Conservation (phyloP, 2,113 vertebrate species). For the Carettochelys insculpta region DNA sequence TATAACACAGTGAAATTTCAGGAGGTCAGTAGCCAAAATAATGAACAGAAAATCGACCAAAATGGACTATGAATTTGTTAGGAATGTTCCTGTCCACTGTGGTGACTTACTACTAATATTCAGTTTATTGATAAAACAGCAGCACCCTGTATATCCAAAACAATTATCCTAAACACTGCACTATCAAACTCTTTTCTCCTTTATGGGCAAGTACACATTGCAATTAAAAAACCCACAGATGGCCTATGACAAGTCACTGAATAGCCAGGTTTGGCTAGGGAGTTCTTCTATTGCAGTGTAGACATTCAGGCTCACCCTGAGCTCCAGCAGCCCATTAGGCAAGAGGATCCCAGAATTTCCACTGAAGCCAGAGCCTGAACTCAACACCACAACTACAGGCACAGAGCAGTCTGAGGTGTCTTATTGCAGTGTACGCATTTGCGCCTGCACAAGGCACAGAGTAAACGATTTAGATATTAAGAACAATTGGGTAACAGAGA, state of each 20-base stretch:
- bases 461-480: background rate
- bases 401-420: background rate
- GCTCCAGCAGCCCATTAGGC: background rate
- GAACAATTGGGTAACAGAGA: background rate
- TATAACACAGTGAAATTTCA: no score
- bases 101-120: background rate
- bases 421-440: background rate
- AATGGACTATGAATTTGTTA: no score
- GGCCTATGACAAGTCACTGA: background rate
- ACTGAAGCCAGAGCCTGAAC: background rate
- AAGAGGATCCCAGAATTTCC: background rate
- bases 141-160: background rate
- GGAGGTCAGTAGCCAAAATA: no score
- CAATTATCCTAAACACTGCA: background rate
- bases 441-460: no score
- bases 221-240: background rate
- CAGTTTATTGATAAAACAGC: background rate
- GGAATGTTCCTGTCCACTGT: fast-evolving
- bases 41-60: no score
- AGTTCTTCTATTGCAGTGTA: background rate
- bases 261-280: background rate
- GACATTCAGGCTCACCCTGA: background rate
- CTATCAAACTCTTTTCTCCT: background rate
- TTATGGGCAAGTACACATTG: background rate
- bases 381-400: background rate